These are phyloP conservation scores for Abscondita cerata DNA, from an alignment of 2,888 invertebrate species.

Conservation along the genomic window DNA sequence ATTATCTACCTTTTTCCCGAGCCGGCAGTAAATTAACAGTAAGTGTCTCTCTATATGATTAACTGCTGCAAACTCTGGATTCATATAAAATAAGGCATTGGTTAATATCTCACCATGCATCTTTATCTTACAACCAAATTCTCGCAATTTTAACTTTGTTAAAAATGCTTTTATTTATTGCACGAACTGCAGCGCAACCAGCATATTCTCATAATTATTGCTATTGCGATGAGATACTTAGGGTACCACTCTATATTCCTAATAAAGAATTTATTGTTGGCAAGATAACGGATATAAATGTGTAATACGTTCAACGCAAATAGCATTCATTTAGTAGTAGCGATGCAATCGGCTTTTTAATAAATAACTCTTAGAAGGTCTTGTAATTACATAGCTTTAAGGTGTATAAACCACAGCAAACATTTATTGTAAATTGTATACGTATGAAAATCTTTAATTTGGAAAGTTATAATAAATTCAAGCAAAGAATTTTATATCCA, in stretches of 20 bases:
- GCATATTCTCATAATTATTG: slow-evolving; percentile 49
- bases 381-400: slow-evolving; percentile 7
- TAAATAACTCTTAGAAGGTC: slow-evolving; percentile 18
- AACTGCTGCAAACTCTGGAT: slow-evolving; percentile 29
- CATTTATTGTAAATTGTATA: background rate
- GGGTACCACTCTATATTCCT: slow-evolving; percentile 50
- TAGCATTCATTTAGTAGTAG: slow-evolving; percentile 24
- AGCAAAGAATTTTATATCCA: slow-evolving; percentile 28
- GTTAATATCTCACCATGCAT: slow-evolving; percentile 28
- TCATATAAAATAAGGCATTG: slow-evolving; percentile 27
- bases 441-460: background rate
- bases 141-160: slow-evolving; percentile 31
- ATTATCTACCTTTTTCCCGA: slow-evolving; percentile 29
- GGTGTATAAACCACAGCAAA: slow-evolving; percentile 15
- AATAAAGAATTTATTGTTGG: slow-evolving; percentile 53
- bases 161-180: slow-evolving; percentile 36
- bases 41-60: slow-evolving; percentile 32
- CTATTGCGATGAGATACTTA: slow-evolving; percentile 54
- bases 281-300: slow-evolving; percentile 47
- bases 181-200: slow-evolving; percentile 41
- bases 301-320: slow-evolving; percentile 39
- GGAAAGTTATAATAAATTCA: slow-evolving; percentile 21
- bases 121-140: slow-evolving; percentile 30
- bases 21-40: slow-evolving; percentile 30
- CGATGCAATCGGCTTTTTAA: slow-evolving; percentile 28